Evolutionary conservation across 2,888 invertebrate species (phyloP).

Genomic region (Hemaris fuciformis): DNA sequence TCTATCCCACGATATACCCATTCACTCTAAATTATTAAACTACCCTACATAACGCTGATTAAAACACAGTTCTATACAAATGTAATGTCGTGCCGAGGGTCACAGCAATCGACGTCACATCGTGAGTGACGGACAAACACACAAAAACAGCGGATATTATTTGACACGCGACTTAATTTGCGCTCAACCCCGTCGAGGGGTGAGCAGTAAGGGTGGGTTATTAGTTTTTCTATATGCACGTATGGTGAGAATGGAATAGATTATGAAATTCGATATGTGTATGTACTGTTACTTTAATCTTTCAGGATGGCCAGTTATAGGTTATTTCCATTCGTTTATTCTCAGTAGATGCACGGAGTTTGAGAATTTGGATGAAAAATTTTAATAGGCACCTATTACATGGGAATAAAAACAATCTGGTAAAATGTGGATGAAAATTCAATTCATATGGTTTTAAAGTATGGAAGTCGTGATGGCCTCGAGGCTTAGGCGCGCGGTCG

Average conservation of each 20-base stretch:
- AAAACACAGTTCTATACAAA: background rate
- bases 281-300: background rate
- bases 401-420: too few relatives aligned
- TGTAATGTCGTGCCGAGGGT: background rate
- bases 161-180: constrained; percentile 29
- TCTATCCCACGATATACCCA: too few relatives aligned
- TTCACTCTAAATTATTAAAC: background rate
- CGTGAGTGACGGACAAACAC: constrained; percentile 27
- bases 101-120: constrained; percentile 11
- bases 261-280: background rate
- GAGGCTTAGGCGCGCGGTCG: too few relatives aligned
- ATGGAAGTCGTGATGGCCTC: too few relatives aligned
- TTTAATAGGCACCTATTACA: too few relatives aligned
- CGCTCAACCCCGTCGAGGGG: constrained; percentile 17
- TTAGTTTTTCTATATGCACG: background rate
- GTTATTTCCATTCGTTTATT: too few relatives aligned
- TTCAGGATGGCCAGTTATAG: background rate
- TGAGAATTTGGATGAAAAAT: too few relatives aligned
- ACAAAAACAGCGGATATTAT: constrained; percentile 31
- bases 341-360: too few relatives aligned
- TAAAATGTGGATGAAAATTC: too few relatives aligned
- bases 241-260: background rate
- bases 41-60: background rate
- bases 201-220: constrained; percentile 13
- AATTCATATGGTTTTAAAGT: too few relatives aligned